A percentile compares a stretch with the other conserved stretches of the same genome.
Conservation (phyloP, 2,888 invertebrate species). For the Eupithecia tripunctaria region DNA sequence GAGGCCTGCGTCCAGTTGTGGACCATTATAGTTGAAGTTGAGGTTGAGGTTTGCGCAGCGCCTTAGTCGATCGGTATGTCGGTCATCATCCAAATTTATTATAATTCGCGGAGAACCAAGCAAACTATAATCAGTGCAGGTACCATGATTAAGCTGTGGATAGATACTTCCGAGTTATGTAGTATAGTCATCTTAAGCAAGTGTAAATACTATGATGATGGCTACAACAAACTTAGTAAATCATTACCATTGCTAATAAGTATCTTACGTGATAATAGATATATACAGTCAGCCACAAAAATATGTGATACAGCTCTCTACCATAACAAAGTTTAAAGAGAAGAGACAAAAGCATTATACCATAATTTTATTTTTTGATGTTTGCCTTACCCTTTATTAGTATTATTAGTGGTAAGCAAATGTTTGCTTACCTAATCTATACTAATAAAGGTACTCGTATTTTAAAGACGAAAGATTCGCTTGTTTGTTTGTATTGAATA, state of each 20-base stretch:
- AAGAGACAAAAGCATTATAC: background rate
- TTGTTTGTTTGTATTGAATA: no score
- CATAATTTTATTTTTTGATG: no score
- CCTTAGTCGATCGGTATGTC: background rate
- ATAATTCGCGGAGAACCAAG: background rate
- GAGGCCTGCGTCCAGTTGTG: no score
- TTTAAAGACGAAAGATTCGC: no score
- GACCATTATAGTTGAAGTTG: no score
- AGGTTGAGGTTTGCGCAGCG: no score
- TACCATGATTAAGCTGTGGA: background rate
- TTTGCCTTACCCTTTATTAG: no score
- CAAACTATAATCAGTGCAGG: no score
- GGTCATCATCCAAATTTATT: background rate
- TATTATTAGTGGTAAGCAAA: no score
- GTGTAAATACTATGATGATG: conserved; percentile 1
- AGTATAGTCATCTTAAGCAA: background rate
- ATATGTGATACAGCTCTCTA: background rate
- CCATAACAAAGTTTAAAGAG: background rate
- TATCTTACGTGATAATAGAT: conserved; percentile 12
- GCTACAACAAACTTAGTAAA: conserved; percentile 12
- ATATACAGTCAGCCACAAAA: background rate
- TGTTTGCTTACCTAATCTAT: no score
- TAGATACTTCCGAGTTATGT: background rate
- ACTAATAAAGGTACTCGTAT: no score
- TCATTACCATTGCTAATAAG: conserved; percentile 21